Evolutionary conservation across 2,113 vertebrate genomes (phyloP).

Genomic region (Dendrocopos noguchii): DNA sequence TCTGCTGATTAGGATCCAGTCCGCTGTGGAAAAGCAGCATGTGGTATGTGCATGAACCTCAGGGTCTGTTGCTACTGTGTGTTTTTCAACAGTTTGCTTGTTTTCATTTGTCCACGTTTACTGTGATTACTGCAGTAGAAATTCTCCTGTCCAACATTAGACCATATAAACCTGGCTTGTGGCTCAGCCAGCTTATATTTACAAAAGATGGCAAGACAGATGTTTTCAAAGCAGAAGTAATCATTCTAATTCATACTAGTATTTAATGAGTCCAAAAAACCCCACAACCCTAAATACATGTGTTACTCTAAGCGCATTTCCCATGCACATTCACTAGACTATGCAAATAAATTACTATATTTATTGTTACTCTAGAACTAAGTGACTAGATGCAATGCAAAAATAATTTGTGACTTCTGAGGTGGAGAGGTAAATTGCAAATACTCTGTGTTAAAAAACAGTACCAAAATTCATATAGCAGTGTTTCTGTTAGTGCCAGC

Average conservation of each 20-base stretch:
- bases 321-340: slow-evolving; percentile 50
- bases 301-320: neutral
- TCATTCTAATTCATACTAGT: slow-evolving; percentile 26
- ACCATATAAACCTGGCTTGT: neutral
- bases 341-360: slow-evolving; percentile 60
- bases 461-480: neutral
- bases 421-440: neutral
- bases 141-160: neutral
- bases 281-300: neutral
- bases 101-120: neutral
- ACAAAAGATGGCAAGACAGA: neutral
- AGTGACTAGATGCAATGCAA: slow-evolving; percentile 29
- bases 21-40: neutral
- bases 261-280: slow-evolving; percentile 28
- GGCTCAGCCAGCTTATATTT: neutral
- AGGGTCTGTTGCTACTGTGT: neutral
- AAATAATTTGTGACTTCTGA: neutral
- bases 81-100: neutral
- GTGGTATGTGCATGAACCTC: neutral
- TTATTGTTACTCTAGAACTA: neutral
- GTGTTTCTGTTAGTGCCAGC: neutral
- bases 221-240: slow-evolving; percentile 69
- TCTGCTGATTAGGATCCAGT: neutral
- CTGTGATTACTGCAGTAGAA: neutral
- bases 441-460: neutral